Percentiles rank a stretch among this genome's conserved stretches.
Conservation (phyloP, 1,140 invertebrate genomes). For the Aphelinus atriplicis region DNA sequence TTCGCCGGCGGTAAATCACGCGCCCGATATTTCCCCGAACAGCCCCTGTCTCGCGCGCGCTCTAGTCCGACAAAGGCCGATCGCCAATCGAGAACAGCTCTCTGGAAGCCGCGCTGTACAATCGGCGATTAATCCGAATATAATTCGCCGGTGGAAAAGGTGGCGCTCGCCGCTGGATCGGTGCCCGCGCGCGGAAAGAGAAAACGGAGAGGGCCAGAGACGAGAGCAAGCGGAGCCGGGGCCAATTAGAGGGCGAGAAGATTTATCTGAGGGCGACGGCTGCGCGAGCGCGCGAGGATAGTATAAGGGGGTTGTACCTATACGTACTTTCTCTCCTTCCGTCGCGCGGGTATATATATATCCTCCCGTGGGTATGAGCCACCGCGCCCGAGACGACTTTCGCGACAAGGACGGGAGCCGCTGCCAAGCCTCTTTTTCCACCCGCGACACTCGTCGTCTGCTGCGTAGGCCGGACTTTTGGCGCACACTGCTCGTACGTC, state of each 20-base stretch:
- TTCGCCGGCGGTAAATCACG: too few species aligned
- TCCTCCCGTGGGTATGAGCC: conserved; percentile 34
- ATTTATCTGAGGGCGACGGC: conserved; percentile 66
- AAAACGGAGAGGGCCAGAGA: conserved; percentile 50
- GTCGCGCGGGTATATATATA: conserved; percentile 59
- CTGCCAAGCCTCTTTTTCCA: conserved; percentile 46
- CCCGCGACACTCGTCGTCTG: not conserved
- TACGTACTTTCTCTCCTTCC: conserved; percentile 40
- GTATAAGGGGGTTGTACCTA: conserved; percentile 53
- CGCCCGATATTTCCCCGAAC: too few species aligned
- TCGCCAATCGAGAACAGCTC: too few species aligned
- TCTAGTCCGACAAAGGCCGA: too few species aligned
- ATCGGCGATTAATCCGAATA: too few species aligned
- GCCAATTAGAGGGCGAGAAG: conserved; percentile 66
- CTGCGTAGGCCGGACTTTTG: conserved; percentile 17
- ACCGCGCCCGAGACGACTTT: conserved; percentile 21
- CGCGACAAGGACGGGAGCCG: conserved; percentile 54
- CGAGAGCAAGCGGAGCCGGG: conserved; percentile 63
- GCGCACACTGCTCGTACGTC: not conserved
- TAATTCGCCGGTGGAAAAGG: conserved; percentile 8
- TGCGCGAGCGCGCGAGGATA: conserved; percentile 54
- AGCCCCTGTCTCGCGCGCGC: too few species aligned
- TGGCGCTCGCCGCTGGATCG: conserved; percentile 13
- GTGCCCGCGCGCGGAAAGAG: conserved; percentile 36
- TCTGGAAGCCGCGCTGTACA: too few species aligned